Base-by-base conservation (phyloP, 2,888 invertebrate genomes). In the Meliscaeva auricollis region DNA sequence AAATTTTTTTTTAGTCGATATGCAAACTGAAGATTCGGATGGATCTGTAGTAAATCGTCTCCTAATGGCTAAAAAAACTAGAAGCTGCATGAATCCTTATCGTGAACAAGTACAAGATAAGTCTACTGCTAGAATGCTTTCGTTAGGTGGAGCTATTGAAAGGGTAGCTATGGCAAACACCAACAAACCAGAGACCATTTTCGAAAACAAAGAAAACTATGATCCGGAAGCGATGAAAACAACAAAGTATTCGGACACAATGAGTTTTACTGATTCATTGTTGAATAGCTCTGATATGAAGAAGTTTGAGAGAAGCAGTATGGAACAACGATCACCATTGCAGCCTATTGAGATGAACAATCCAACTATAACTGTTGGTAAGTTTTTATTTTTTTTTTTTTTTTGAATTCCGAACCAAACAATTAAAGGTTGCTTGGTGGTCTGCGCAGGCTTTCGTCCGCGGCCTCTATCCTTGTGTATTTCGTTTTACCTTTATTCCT, bases 241-340 rank as follows among this genome's bases (percentile, higher is more conserved):
- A 8, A 72, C 75, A 54, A 80, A 83, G 6, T 82, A 89, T 73
- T 89, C 89, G 0, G 91, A 91, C 17, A 92, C 91, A 0, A 82
- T 90, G 75, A 91, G 91, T 58, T 91, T 92, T 52, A 90, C 89
- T 0, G 92, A 92, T 48, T 91, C 91, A 0, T 17, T 91, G 8
- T 78, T 92, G 3, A 89, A 92, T 54, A 88, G 89, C 7, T 88
- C 88, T 0, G 91, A 90, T 9, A 89, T 90, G 77, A 89, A 88
- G 46, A 88, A 88, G 35, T 32, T 90, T 13, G 88, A 91, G 13
- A 69, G 88, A 0, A 89, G 88, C 30, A 87, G 88, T 20, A 54
- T 72, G 1, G 87, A 87, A 3, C 74, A 84, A 4, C 89, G 91
- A 0, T 88, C 90, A 0, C 91, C 91, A 1, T 83, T 91, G 15